Evolutionary conservation across 2,113 vertebrate genomes (phyloP), one percentile per base, ranked within the genome.

Genomic region (Hypocryptadius cinnamomeus): DNA sequence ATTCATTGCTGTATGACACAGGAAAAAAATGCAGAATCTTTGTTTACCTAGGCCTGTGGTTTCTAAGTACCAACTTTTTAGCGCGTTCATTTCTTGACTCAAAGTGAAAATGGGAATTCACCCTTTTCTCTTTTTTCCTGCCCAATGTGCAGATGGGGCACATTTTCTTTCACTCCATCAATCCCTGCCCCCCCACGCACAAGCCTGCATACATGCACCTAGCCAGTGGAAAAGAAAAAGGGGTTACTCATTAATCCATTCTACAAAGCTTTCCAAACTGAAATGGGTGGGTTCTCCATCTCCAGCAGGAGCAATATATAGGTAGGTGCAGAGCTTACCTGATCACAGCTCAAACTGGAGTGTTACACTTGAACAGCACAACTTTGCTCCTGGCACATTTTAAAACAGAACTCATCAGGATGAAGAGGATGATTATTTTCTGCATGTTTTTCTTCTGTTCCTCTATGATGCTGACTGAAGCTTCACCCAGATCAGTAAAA

Each of bases 221-320:
- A 97, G 98, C 98, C 98, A 98, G 96, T 98, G 99, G 99, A 99
- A 99, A 99, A 99, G 99, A 99, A 99, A 99, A 98, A 98, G 94
- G 96, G 93, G 98, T 99, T 99, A 99, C 98, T 99, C 98, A 99
- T 97, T 97, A 96, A 98, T 98, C 98, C 98, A 98, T 98, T 98
- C 96, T 98, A 97, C 97, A 97, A 98, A 98, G 98, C 97, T 99
- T 99, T 99, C 99, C 99, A 98, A 95, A 97, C 93, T 98, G 95
- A 97, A 96, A 98, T 97, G 97, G 98, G 98, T 98, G 98, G 98
- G 98, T 97, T 98, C 98, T 98, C 97, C 97, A 93, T 97, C 98
- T 98, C 98, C 98, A 97, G 89, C 97, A 98, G 97, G 98, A 98
- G 98, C 97, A 94, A 97, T 99, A 99, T 98, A 99, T 98, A 98